phyloP scores from a whole-genome alignment of 1,140 invertebrate genomes.

The Cotesia vestalis region DNA sequence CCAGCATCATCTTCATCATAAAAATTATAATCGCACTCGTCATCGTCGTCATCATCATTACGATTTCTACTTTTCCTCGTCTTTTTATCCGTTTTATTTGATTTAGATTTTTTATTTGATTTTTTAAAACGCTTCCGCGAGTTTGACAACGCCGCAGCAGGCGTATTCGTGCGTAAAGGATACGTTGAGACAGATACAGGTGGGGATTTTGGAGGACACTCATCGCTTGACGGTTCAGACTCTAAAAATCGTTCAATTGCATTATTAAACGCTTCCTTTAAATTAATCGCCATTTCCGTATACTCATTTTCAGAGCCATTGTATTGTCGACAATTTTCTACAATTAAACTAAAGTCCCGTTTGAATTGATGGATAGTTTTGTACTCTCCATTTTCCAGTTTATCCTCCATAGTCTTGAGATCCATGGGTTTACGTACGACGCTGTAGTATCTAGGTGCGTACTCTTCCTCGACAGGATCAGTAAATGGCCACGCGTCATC shows the following conservation, averaged over 20 bases:
- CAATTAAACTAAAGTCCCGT: slow-evolving; percentile 87
- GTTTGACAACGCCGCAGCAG: slow-evolving; percentile 50
- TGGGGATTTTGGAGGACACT: slow-evolving; percentile 50
- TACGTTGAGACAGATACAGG: slow-evolving; percentile 45
- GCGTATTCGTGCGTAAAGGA: slow-evolving; percentile 49
- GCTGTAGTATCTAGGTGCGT: slow-evolving; percentile 78
- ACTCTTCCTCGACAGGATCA: slow-evolving; percentile 89
- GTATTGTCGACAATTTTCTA: slow-evolving; percentile 90
- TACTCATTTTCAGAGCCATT: slow-evolving; percentile 93
- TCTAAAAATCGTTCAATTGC: slow-evolving; percentile 83
- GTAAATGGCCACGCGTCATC: slow-evolving; percentile 92
- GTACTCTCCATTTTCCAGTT: slow-evolving; percentile 83
- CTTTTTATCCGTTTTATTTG: slow-evolving; percentile 54
- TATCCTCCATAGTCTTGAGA: slow-evolving; percentile 86
- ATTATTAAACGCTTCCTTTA: slow-evolving; percentile 81
- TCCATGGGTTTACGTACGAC: slow-evolving; percentile 81
- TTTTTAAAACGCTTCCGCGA: slow-evolving; percentile 56
- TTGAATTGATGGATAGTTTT: slow-evolving; percentile 82
- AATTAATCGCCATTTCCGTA: slow-evolving; percentile 85
- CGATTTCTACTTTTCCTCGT: slow-evolving; percentile 48
- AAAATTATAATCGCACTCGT: slow-evolving; percentile 23
- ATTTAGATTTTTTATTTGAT: slow-evolving; percentile 58
- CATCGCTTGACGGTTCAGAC: slow-evolving; percentile 79
- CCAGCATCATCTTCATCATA: slow-evolving; percentile 12
- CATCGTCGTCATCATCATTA: slow-evolving; percentile 40